These are phyloP conservation scores for Drosophila asahinai DNA, from an alignment of 1,140 invertebrate species.

Conservation along the genomic window DNA sequence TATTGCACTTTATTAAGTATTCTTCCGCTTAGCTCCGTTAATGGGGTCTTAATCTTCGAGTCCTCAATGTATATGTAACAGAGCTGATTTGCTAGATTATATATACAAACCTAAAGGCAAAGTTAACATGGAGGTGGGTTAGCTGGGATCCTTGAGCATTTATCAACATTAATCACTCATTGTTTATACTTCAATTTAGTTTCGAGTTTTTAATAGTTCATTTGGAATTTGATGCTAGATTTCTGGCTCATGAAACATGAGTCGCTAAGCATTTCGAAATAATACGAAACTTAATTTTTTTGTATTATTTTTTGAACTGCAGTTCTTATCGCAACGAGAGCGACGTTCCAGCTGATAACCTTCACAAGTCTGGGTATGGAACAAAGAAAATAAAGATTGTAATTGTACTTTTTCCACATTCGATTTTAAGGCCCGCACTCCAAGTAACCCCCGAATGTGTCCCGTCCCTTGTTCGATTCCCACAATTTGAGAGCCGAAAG, in stretches of 20 bases:
- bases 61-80: neutral
- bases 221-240: slow-evolving; percentile 67
- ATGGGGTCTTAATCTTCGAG: neutral
- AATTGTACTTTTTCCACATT: slow-evolving; percentile 28
- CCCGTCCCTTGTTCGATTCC: slow-evolving; percentile 35
- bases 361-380: slow-evolving; percentile 48
- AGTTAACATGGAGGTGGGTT: neutral
- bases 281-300: slow-evolving; percentile 32
- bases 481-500: slow-evolving; percentile 40
- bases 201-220: slow-evolving; percentile 37
- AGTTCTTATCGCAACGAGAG: slow-evolving; percentile 46
- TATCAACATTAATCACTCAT: slow-evolving; percentile 19
- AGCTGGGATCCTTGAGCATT: neutral
- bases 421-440: slow-evolving; percentile 37
- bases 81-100: neutral
- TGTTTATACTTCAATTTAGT: slow-evolving; percentile 5
- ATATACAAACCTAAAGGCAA: neutral
- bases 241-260: slow-evolving; percentile 40
- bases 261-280: slow-evolving; percentile 8
- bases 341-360: slow-evolving; percentile 54
- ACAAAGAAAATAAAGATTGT: slow-evolving; percentile 46
- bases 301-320: slow-evolving; percentile 21
- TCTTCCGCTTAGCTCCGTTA: neutral
- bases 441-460: slow-evolving; percentile 19
- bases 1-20: neutral